phyloP scores from a whole-genome alignment of 2,797 vertebrate species.

The Falco rusticolus region DNA sequence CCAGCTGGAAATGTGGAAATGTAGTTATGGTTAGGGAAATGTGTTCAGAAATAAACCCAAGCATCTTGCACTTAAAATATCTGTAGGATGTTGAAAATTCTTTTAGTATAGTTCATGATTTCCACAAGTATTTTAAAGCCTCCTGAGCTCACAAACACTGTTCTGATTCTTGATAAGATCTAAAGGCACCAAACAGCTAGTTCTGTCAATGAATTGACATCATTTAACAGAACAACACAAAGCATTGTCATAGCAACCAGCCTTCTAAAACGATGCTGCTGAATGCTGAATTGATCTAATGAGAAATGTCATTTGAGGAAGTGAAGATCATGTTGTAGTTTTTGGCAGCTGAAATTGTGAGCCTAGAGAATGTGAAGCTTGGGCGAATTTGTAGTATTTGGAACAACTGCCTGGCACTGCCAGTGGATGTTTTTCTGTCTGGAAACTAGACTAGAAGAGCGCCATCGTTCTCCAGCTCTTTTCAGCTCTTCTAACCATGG shows the following conservation, averaged over 20 bases:
- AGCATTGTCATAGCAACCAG: constrained; percentile 54
- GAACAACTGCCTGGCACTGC: neutral
- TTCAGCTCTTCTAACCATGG: neutral
- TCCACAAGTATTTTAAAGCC: neutral
- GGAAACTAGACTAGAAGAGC: neutral
- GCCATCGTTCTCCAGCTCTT: neutral
- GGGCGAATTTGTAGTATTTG: neutral
- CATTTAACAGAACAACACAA: constrained; percentile 9
- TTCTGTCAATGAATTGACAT: neutral
- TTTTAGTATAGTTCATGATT: constrained; percentile 3
- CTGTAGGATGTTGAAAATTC: constrained; percentile 31
- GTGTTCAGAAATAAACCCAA: neutral
- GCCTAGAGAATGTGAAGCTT: constrained; percentile 17
- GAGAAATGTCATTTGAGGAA: constrained; percentile 44
- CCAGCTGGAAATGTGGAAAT: constrained; percentile 48
- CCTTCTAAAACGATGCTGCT: constrained; percentile 1
- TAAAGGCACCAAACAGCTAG: neutral
- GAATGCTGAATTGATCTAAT: constrained; percentile 50
- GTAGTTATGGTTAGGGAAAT: constrained; percentile 12
- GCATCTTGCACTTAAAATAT: constrained; percentile 18
- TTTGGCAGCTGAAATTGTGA: constrained; percentile 36
- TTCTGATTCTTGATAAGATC: constrained; percentile 1
- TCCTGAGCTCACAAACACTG: neutral
- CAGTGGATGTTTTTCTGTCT: neutral
- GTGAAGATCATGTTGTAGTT: neutral